These are phyloP conservation scores for Colostygia pectinataria DNA, from an alignment of 2,888 invertebrate species.

Conservation along the genomic window DNA sequence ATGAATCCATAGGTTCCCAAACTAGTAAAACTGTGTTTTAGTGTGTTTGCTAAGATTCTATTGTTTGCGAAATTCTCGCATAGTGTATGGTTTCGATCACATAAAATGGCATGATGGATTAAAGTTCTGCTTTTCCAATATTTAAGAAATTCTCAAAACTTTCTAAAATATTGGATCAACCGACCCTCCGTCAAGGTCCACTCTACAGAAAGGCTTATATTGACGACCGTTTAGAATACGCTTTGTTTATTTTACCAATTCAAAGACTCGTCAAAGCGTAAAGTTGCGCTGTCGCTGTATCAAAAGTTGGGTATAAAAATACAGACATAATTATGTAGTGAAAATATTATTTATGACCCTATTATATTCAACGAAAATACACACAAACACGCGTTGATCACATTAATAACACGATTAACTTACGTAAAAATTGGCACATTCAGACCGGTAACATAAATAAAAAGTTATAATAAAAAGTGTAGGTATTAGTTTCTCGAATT, in stretches of 20 bases:
- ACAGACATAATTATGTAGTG: constrained; percentile 23
- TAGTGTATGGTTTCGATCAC: constrained; percentile 50
- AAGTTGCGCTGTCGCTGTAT: constrained; percentile 35
- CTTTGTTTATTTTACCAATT: too few species aligned
- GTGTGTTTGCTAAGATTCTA: constrained; percentile 43
- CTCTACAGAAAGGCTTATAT: too few species aligned
- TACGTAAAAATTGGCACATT: constrained; percentile 28
- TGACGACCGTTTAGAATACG: too few species aligned
- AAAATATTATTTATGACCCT: constrained; percentile 25
- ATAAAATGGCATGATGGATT: constrained; percentile 47
- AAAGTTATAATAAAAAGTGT: constrained; percentile 26
- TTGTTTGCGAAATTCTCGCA: constrained; percentile 51
- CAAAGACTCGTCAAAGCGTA: constrained; percentile 29
- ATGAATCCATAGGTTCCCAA: too few species aligned
- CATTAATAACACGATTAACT: constrained; percentile 18
- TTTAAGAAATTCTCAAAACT: constrained; percentile 23
- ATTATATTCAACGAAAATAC: constrained; percentile 7
- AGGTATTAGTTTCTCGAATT: constrained; percentile 38
- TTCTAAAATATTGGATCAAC: too few species aligned
- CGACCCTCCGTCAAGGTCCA: too few species aligned
- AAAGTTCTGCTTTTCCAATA: constrained; percentile 32
- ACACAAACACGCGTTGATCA: constrained; percentile 22
- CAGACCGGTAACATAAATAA: constrained; percentile 32
- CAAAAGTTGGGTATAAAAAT: constrained; percentile 33
- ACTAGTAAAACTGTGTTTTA: too few species aligned